Conservation (phyloP, 2,113 vertebrate genomes). For the Channa maculata region DNA sequence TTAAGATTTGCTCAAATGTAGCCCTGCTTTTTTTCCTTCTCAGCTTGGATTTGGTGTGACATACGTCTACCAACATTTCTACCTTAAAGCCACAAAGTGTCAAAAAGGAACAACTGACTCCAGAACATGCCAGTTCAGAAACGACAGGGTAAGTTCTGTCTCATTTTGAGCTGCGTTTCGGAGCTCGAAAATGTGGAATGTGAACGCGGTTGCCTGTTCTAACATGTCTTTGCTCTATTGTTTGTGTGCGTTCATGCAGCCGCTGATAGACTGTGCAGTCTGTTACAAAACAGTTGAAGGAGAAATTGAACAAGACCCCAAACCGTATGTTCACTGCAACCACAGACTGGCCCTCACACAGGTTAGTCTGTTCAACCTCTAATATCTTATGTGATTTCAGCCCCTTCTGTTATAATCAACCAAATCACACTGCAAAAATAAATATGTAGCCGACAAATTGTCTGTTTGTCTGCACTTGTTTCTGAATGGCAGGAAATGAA, state of each 20-base stretch:
- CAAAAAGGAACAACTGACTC: conserved; percentile 57
- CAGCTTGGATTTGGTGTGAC: conserved; percentile 75
- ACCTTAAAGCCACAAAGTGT: conserved; percentile 80
- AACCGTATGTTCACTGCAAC: conserved; percentile 80
- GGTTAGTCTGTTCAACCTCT: conserved; percentile 54
- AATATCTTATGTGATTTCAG: neutral
- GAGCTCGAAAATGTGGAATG: neutral
- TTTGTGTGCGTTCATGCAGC: conserved; percentile 72
- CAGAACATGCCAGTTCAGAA: conserved; percentile 72
- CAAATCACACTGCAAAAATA: neutral
- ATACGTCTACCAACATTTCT: conserved; percentile 79
- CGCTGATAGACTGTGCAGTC: conserved; percentile 79
- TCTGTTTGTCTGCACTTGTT: too few relatives aligned
- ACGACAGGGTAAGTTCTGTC: conserved; percentile 74
- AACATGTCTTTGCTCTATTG: conserved; percentile 39
- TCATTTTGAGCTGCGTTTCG: neutral
- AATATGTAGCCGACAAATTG: neutral
- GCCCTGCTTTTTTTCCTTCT: neutral
- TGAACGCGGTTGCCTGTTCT: conserved; percentile 1
- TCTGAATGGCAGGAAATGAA: too few relatives aligned
- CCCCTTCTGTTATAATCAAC: neutral
- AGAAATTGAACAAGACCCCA: conserved; percentile 70
- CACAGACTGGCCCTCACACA: conserved; percentile 74
- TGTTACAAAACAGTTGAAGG: conserved; percentile 78
- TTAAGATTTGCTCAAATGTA: neutral